Base-by-base conservation (phyloP, 2,888 invertebrate genomes). In the Acleris sparsana region DNA sequence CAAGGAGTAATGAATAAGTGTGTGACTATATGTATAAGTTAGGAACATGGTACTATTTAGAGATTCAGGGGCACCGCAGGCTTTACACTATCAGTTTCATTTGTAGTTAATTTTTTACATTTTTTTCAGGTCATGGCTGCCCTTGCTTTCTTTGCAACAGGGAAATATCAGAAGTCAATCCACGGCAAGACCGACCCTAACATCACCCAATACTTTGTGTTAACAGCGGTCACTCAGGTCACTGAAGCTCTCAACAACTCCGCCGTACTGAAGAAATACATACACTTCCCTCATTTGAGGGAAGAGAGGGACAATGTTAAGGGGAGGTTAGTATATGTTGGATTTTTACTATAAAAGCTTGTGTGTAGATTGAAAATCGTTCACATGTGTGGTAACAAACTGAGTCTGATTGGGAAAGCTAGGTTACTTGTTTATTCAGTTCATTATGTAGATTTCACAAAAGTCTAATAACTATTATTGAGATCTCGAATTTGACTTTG, bases 231-330 rank as follows among this genome's bases (percentile, higher is more conserved):
- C 11, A 75, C 83, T 48, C 91, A 91, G 61, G 88, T 91, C 4
- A 86, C 92, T 0, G 89, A 91, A 58, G 91, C 92, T 0, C 80
- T 91, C 80, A 91, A 91, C 73, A 84, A 89, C 61, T 84, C 87
- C 0, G 75, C 78, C 1, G 86, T 91, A 68, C 85, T 91, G 0
- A 89, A 89, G 72, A 91, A 91, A 63, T 89, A 91, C 68, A 89
- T 91, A 63, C 91, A 91, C 69, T 91, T 90, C 62, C 91, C 91
- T 16, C 91, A 91, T 77, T 71, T 91, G 17, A 82, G 85, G n/a
- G 79, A 83, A 48, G 91, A 91, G 60, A 77, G 91, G 33, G 89
- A 91, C 73, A 75, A 85, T 67, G 80, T 91, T 44, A 91, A 91
- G 71, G 82, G 85, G 68, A 88, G 86, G 91, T 89, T 69, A 71